These are phyloP conservation scores for Ommatoiulus sabulosus DNA, from an alignment of 2,888 invertebrate genomes.

Conservation along the genomic window DNA sequence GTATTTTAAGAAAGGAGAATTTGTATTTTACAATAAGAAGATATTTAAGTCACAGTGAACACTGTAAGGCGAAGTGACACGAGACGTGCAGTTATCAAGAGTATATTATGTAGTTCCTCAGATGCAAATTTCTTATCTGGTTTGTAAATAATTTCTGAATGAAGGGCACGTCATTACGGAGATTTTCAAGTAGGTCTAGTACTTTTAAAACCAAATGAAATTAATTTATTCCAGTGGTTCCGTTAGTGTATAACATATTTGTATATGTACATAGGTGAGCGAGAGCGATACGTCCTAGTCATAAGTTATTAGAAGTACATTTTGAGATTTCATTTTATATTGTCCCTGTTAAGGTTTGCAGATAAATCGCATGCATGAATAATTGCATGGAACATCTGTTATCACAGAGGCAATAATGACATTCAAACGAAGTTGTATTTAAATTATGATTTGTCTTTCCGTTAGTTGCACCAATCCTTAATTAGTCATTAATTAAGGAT, in stretches of 20 bases:
- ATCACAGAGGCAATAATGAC: too few species aligned
- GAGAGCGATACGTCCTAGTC: background rate
- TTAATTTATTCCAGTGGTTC: background rate
- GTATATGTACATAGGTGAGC: background rate
- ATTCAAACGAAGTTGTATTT: too few species aligned
- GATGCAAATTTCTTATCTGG: conserved; percentile 9
- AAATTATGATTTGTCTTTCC: too few species aligned
- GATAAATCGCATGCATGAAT: background rate
- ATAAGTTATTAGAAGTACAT: background rate
- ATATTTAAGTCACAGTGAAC: background rate
- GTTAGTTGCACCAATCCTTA: too few species aligned
- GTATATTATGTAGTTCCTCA: background rate
- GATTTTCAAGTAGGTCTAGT: background rate
- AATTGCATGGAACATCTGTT: too few species aligned
- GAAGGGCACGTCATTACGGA: background rate
- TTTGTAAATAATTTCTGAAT: background rate
- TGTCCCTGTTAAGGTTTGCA: conserved; percentile 13
- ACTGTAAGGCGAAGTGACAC: background rate
- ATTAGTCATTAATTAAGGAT: too few species aligned
- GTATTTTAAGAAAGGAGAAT: conserved; percentile 10
- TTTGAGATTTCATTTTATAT: background rate
- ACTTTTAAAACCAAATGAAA: background rate
- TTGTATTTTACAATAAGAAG: conserved; percentile 1
- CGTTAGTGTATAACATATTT: background rate
- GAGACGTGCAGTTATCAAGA: conserved; percentile 5